Conservation (phyloP, 2,113 vertebrate species). For the Cranoglanis bouderius region DNA sequence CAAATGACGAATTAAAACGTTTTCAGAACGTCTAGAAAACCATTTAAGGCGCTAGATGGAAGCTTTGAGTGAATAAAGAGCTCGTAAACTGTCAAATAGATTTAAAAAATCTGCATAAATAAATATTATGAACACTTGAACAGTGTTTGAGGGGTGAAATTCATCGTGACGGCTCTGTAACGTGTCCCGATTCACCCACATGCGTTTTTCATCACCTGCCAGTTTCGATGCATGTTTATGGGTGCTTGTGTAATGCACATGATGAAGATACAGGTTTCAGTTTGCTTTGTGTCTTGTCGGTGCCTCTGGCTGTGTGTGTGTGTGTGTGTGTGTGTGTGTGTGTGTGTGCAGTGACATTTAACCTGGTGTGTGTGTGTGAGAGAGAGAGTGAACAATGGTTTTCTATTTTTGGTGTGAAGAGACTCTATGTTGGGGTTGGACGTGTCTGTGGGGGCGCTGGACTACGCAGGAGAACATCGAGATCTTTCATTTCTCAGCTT, state of each 20-base stretch:
- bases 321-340: background rate
- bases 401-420: background rate
- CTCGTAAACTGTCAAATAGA: no score
- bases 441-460: background rate
- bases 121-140: background rate
- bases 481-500: conserved; percentile 28
- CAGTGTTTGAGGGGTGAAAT: background rate
- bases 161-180: background rate
- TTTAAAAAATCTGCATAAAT: no score
- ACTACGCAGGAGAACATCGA: background rate
- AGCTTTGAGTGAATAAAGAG: no score
- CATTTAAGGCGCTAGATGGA: background rate
- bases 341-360: conserved; percentile 27
- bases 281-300: background rate
- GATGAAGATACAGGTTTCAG: background rate
- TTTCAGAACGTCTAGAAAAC: no score
- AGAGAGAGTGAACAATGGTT: background rate
- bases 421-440: background rate
- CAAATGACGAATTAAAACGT: background rate
- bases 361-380: conserved; percentile 14
- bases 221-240: background rate
- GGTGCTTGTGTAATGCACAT: background rate
- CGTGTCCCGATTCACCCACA: background rate
- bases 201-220: background rate
- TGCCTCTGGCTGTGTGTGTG: conserved; percentile 6